Conservation (phyloP, 2,797 vertebrate species). For the Crax fasciolata region DNA sequence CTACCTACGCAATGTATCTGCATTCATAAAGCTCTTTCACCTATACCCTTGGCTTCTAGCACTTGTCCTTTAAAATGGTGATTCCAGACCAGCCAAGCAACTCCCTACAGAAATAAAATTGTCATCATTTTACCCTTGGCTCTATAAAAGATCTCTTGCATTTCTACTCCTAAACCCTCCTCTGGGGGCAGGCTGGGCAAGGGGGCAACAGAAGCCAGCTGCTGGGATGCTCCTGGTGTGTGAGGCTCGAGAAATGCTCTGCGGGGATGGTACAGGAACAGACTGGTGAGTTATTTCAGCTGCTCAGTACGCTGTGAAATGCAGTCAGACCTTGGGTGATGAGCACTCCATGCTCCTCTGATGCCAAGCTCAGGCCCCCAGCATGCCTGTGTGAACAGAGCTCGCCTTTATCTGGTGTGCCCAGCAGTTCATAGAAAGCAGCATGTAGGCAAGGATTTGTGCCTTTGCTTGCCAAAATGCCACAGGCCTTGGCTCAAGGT, state of each 20-base stretch:
- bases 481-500: neutral
- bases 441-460: neutral
- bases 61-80: neutral
- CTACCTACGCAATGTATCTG: neutral
- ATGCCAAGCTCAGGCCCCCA: neutral
- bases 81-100: neutral
- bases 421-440: neutral
- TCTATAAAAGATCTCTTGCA: rapidly evolving
- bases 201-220: neutral
- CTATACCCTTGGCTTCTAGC: neutral
- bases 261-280: rapidly evolving
- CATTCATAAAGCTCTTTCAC: conserved; percentile 2
- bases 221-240: neutral
- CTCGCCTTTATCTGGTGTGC: neutral
- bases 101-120: neutral
- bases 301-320: neutral
- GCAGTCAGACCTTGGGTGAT: neutral
- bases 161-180: neutral
- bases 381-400: neutral
- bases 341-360: neutral
- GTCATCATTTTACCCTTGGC: neutral
- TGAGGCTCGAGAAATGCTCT: neutral
- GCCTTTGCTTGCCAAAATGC: neutral
- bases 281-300: rapidly evolving
- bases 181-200: neutral